Evolutionary conservation across 2,113 vertebrate species (phyloP).

Genomic region (Potamarius usumacintae): DNA sequence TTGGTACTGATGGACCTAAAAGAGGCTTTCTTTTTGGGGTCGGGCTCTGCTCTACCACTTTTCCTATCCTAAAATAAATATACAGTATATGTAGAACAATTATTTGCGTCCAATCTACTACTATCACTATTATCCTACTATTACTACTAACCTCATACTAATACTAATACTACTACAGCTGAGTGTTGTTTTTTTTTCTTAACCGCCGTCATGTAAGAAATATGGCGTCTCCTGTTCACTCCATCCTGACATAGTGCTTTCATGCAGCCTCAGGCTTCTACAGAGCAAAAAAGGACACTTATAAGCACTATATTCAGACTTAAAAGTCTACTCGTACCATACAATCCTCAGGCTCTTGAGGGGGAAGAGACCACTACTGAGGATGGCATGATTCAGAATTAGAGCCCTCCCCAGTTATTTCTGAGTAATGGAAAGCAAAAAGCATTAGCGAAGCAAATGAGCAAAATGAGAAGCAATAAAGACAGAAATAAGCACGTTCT

Average conservation of each 20-base stretch:
- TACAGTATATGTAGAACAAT: slow-evolving; percentile 84
- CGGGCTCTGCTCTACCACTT: slow-evolving; percentile 99
- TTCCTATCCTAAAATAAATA: slow-evolving; percentile 99
- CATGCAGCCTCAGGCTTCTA: slow-evolving; percentile 43
- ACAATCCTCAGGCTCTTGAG: slow-evolving; percentile 71
- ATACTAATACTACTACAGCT: background rate
- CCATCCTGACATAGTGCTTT: slow-evolving; percentile 43
- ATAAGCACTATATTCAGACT: slow-evolving; percentile 38
- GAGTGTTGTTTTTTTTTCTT: background rate
- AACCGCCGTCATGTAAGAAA: slow-evolving; percentile 10
- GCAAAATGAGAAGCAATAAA: slow-evolving; percentile 55
- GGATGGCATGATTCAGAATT: slow-evolving; percentile 54
- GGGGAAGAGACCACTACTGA: slow-evolving; percentile 71
- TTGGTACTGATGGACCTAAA: slow-evolving; percentile 99
- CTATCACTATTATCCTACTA: slow-evolving; percentile 15
- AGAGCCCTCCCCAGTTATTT: slow-evolving; percentile 49
- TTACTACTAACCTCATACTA: slow-evolving; percentile 17
- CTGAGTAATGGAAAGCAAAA: slow-evolving; percentile 54
- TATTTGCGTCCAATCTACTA: slow-evolving; percentile 61
- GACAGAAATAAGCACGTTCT: slow-evolving; percentile 34
- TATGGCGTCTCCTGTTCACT: slow-evolving; percentile 28
- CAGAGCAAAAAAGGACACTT: slow-evolving; percentile 46
- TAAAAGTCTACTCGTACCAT: slow-evolving; percentile 38
- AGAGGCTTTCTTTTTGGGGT: slow-evolving; percentile 99
- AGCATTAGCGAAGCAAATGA: slow-evolving; percentile 60